Base-by-base conservation (phyloP, 2,113 vertebrate genomes). In the Coptodon bakossiorum region DNA sequence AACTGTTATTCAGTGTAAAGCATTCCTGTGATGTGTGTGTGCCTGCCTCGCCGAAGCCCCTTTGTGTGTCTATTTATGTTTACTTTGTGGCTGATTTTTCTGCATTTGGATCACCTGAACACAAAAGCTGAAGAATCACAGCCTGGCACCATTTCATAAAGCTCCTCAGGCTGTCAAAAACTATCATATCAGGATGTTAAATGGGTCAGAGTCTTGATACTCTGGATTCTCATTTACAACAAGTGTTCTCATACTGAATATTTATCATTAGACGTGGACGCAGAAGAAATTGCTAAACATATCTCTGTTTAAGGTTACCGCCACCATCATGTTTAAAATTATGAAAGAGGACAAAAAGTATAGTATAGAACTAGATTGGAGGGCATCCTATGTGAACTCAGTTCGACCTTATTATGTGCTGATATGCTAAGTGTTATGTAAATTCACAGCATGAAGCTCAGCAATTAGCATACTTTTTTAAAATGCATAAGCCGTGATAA, bases 161-260 rank as follows among this genome's bases (percentile, higher is more conserved):
- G 86, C 61, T 83, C 71, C 68, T 40, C 86, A 88, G 87, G 92
- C 94, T 93, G 91, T 61, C 84, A 31, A 66, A 89, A 85, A 81
- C 27, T 50, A 89, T 59, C 80, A 88, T 90, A 90, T 90, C 89
- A 90, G 82, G 56, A 85, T 56, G 45, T 38, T 83, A 92, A 90
- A 90, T 92, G 86, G 90, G 90, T 90, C 90, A 93, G 82, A 82
- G 38, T 83, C 88, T 88, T 40, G 50, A 89, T 56, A 71, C 1
- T 80, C 61, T 76, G 80, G 71, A 86, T 90, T 83, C 71, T 36
- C 54, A 83, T 22, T 34, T 13, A 52, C 36, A 82, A 59, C 53
- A 78, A 10, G 12, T 80, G 14, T 38, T 82, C 40, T 85, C 61
- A 63, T 50, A 66, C 22, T 66, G 34, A 53, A 31, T 81, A 79